Conservation (phyloP, 2,797 vertebrate species). For the Petrocephalus sullivani region DNA sequence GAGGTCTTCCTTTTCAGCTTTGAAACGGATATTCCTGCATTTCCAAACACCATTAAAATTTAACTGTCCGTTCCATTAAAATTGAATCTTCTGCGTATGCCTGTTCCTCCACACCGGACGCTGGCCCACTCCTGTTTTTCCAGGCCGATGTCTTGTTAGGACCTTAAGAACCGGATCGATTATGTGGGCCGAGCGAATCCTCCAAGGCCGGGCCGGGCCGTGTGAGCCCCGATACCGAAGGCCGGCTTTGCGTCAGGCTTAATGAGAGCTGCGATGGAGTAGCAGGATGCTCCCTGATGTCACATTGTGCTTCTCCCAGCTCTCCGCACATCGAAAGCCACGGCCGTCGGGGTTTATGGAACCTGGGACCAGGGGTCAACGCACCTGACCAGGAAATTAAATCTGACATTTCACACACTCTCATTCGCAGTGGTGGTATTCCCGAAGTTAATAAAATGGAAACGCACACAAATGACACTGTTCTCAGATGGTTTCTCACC, state of each 20-base stretch:
- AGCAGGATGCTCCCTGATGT: background rate
- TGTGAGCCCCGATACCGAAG: background rate
- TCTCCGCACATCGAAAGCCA: background rate
- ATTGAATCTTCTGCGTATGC: background rate
- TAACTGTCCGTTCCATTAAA: slow-evolving; percentile 2
- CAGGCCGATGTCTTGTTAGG: background rate
- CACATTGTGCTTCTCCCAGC: background rate
- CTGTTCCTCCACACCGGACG: background rate
- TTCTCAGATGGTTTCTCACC: background rate
- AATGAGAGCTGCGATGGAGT: background rate
- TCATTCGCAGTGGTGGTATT: background rate
- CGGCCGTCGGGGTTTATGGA: background rate
- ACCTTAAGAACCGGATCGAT: background rate
- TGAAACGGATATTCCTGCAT: background rate
- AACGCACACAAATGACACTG: background rate
- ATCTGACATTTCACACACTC: background rate
- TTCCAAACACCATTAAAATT: slow-evolving; percentile 10
- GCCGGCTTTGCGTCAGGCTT: background rate
- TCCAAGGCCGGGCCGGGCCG: background rate
- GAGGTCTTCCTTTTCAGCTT: background rate
- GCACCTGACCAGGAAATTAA: background rate
- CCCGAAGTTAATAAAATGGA: background rate
- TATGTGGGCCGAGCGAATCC: background rate
- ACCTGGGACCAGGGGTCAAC: background rate
- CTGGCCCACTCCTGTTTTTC: background rate